A percentile compares a stretch with the other conserved stretches of the same genome.
These are phyloP conservation scores for Xylophagus ater DNA, from an alignment of 2,888 invertebrate species.

Conservation along the genomic window DNA sequence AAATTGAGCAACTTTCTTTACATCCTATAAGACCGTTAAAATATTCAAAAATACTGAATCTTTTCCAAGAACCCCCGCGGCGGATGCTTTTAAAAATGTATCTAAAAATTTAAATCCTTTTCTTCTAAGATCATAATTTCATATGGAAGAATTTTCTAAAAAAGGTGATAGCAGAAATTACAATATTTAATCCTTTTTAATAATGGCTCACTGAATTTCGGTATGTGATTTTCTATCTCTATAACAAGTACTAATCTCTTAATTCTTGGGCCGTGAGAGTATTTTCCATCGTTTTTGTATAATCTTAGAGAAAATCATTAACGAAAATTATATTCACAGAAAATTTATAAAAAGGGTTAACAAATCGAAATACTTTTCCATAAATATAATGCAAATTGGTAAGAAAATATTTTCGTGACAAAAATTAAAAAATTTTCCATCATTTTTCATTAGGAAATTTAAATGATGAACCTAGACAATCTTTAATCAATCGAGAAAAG, in stretches of 20 bases:
- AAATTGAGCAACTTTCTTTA: no score
- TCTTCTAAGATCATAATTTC: no score
- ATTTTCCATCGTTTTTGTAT: no score
- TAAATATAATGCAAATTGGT: neutral
- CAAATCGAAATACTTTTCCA: neutral
- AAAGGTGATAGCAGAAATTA: no score
- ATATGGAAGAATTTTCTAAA: no score
- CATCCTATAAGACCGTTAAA: no score
- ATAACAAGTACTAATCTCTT: conserved; percentile 6
- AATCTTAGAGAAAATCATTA: neutral
- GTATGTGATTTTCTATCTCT: neutral
- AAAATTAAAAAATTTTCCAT: conserved; percentile 4
- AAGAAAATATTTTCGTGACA: neutral
- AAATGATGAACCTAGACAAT: conserved; percentile 9
- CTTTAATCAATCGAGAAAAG: conserved; percentile 12
- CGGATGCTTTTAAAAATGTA: no score
- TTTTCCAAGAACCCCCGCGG: no score
- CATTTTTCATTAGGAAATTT: conserved; percentile 1
- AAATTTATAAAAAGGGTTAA: conserved; percentile 2
- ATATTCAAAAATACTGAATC: no score
- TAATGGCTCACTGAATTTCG: conserved; percentile 12
- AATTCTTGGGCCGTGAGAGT: conserved; percentile 7
- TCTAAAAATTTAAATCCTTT: no score
- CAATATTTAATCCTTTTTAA: conserved; percentile 11
- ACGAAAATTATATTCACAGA: neutral